Evolutionary conservation across 2,888 invertebrate species (phyloP), one percentile per base, ranked within the genome.

Genomic region (Xylocampa areola): DNA sequence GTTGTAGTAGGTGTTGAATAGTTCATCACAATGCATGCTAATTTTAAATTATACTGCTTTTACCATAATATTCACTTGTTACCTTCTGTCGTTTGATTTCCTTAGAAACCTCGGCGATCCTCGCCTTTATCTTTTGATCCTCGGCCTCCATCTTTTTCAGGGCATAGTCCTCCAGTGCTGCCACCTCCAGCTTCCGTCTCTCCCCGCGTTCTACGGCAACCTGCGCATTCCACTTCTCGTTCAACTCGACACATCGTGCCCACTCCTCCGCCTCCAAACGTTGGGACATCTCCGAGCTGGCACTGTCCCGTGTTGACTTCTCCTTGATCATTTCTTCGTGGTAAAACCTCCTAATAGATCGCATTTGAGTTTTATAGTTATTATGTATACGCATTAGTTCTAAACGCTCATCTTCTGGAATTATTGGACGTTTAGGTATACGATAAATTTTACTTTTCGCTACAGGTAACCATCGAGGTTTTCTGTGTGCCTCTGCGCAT

Each of bases 391-490:
- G 94, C 72, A 90, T 80, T 1, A 97, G 81, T 87, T 98, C 97
- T 1, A 90, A 66, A 0, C 78, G 73, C 77, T 98, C 97, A 30
- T 96, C 97, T 55, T 86, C 85, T 0, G 96, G 92, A 40, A 96
- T 82, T 57, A 85, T 86, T 14, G 95, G 95, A 35, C 95, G 94
- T 72, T 92, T 91, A 0, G 97, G 96, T 58, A 98, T 94, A 67
- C 95, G 95, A 87, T 95, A 98, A 40, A 96, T 68, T 93, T 98
- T 98, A 71, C 95, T 96, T 90, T 97, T 97, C 0, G 98, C 98
- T 10, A 95, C 95, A 1, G 97, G 97, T 39, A 97, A 52, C 97
- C 97, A 97, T 63, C 96, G 91, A 0, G 98, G 98, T 87, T 98
- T 98, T 70, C 97, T 94, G 55, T 92, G 92, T 8, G 89, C 89